These are phyloP conservation scores for Sesia apiformis DNA, from an alignment of 2,888 invertebrate genomes.

Conservation along the genomic window DNA sequence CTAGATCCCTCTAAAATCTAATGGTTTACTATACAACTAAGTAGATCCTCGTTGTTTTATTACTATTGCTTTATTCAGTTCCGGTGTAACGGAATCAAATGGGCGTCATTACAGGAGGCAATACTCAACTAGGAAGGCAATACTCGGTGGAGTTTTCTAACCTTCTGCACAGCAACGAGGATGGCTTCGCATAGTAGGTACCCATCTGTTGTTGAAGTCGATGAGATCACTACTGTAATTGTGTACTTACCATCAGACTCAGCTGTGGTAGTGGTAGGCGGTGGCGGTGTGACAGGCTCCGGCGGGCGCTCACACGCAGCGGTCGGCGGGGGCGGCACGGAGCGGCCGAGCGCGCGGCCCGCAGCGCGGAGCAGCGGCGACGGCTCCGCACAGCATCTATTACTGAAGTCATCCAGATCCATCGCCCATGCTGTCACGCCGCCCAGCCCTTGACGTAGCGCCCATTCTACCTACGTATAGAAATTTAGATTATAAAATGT, in stretches of 20 bases:
- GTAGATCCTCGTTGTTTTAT: no score
- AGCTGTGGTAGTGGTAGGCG: constrained; percentile 82
- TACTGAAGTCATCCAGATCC: constrained; percentile 90
- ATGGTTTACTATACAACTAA: no score
- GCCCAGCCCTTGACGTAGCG: constrained; percentile 81
- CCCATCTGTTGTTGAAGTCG: no score
- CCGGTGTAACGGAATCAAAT: no score
- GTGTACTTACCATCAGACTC: constrained; percentile 43
- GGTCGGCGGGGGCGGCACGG: constrained; percentile 66
- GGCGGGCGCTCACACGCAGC: constrained; percentile 80
- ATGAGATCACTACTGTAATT: no score
- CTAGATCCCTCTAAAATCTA: no score
- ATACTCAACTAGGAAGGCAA: no score
- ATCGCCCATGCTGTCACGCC: constrained; percentile 92
- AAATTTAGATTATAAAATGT: neutral
- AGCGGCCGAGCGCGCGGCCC: constrained; percentile 82
- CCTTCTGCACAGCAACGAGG: neutral
- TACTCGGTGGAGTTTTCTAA: neutral
- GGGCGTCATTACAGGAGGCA: no score
- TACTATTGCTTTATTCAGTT: no score
- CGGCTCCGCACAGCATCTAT: constrained; percentile 86
- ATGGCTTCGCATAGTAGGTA: neutral
- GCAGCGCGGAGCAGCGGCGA: constrained; percentile 86
- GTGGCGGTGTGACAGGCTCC: constrained; percentile 81
- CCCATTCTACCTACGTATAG: constrained; percentile 77